Conservation (phyloP, 1,140 invertebrate species). For the Diuraphis noxia region DNA sequence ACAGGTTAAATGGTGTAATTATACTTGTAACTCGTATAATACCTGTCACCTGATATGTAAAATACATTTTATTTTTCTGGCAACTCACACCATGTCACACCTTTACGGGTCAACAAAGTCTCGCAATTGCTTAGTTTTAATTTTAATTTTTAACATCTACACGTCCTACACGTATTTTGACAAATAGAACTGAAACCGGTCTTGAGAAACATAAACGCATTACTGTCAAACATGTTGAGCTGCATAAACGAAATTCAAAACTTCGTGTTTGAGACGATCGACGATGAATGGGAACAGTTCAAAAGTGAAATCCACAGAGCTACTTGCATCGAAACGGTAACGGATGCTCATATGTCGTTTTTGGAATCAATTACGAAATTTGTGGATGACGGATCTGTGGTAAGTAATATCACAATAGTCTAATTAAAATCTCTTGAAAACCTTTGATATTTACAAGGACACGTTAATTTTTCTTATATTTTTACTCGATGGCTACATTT, state of each 20-base stretch:
- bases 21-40: too few relatives aligned
- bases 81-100: too few relatives aligned
- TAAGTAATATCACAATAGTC: neutral
- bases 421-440: neutral
- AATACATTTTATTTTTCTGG: too few relatives aligned
- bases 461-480: neutral
- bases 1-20: too few relatives aligned
- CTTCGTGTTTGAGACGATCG: conserved; percentile 8
- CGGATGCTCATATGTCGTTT: neutral
- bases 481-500: neutral
- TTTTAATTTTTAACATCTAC: neutral
- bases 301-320: neutral
- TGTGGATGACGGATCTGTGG: neutral
- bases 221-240: neutral
- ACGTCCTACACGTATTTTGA: neutral
- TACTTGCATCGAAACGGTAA: neutral
- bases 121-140: neutral
- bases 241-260: conserved; percentile 17
- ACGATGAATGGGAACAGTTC: conserved; percentile 38
- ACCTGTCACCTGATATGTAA: too few relatives aligned
- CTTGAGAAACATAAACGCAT: conserved; percentile 19
- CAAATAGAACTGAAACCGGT: neutral
- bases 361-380: neutral
- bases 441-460: neutral
- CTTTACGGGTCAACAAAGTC: neutral